Conservation (phyloP, 2,797 vertebrate species). For the Tarsius wallacei region DNA sequence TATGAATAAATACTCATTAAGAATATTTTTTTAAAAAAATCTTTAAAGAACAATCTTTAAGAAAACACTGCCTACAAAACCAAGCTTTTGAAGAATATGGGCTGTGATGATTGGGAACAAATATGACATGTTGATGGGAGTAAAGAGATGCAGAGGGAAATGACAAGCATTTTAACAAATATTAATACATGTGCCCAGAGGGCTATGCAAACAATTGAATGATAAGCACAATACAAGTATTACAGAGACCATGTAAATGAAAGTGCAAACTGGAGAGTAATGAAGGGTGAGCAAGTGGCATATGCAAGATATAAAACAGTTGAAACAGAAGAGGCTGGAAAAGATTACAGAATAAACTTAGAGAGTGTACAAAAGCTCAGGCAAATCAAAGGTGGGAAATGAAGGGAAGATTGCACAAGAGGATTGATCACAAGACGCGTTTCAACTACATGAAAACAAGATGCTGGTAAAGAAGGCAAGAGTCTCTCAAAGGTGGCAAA, state of each 20-base stretch:
- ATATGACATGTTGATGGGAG: constrained; percentile 38
- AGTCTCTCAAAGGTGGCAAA: constrained; percentile 68
- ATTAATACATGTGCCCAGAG: constrained; percentile 89
- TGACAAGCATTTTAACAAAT: constrained; percentile 89
- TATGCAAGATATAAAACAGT: constrained; percentile 84
- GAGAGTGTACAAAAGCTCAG: constrained; percentile 66
- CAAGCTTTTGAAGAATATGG: constrained; percentile 30
- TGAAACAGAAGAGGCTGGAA: constrained; percentile 68
- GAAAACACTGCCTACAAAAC: not conserved
- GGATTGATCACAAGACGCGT: constrained; percentile 74
- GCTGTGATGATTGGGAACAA: constrained; percentile 47
- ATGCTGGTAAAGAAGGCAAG: constrained; percentile 60
- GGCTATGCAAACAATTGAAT: constrained; percentile 85
- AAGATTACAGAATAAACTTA: constrained; percentile 80
- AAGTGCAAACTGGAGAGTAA: constrained; percentile 82
- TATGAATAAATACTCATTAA: constrained; percentile 3
- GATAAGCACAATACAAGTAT: constrained; percentile 85
- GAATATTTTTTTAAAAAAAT: not conserved
- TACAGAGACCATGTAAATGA: constrained; percentile 82
- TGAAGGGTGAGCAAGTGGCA: constrained; percentile 87
- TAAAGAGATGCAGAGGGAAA: constrained; percentile 81
- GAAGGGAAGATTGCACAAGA: constrained; percentile 73
- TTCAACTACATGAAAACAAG: constrained; percentile 79
- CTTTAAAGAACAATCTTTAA: constrained; percentile 36
- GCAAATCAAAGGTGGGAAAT: constrained; percentile 79